A percentile compares a stretch with the other conserved stretches of the same genome.
Conservation (phyloP, 2,888 invertebrate genomes). For the Plagodis pulveraria region DNA sequence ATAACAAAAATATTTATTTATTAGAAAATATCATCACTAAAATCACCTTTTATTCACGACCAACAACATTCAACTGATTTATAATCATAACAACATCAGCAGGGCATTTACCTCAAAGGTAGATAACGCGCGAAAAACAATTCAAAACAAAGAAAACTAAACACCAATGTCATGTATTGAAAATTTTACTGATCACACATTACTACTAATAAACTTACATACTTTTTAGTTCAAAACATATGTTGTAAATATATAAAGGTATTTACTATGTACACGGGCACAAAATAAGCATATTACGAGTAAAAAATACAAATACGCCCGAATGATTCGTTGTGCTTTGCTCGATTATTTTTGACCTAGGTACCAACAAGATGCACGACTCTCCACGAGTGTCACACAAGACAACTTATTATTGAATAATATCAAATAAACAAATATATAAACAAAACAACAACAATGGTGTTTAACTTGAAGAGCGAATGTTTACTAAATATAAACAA, state of each 20-base stretch:
- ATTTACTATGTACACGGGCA: too few species aligned
- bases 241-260: too few species aligned
- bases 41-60: neutral
- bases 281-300: too few species aligned
- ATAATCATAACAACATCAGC: too few species aligned
- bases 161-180: neutral
- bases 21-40: neutral
- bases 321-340: too few species aligned
- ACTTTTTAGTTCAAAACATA: too few species aligned
- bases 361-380: neutral
- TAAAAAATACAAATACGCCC: too few species aligned
- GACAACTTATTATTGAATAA: neutral
- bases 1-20: too few species aligned
- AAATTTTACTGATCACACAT: neutral
- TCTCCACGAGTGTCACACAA: neutral
- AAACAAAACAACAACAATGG: constrained; percentile 22
- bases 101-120: neutral
- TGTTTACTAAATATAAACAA: constrained; percentile 31
- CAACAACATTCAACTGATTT: too few species aligned
- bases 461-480: constrained; percentile 23
- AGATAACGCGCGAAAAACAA: neutral
- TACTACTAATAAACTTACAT: neutral
- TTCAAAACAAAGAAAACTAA: neutral
- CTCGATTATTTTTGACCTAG: neutral
- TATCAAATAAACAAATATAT: constrained; percentile 6